phyloP scores from a whole-genome alignment of 2,797 vertebrate species.

The Platalea minor region DNA sequence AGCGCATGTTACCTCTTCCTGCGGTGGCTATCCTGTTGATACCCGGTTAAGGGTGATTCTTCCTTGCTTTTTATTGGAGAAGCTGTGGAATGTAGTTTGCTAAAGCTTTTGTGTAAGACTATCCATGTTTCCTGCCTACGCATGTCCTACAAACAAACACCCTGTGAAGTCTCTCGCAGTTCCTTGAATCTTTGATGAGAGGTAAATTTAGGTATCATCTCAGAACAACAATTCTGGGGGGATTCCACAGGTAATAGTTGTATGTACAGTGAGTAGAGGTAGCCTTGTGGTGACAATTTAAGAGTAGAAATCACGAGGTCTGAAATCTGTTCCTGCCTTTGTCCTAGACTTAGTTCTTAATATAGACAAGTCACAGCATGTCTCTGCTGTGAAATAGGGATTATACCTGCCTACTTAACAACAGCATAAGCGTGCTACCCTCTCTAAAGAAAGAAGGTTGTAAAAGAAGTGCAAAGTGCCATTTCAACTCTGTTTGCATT shows the following conservation, averaged over 20 bases:
- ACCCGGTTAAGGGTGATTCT: not conserved
- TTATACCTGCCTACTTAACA: not conserved
- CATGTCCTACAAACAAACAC: not conserved
- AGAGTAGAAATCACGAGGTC: not conserved
- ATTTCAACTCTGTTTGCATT: not conserved
- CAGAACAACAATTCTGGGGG: not conserved
- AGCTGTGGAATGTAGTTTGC: not conserved
- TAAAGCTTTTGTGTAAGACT: not conserved
- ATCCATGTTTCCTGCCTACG: not conserved
- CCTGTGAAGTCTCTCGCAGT: not conserved
- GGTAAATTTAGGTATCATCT: not conserved
- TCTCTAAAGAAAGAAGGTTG: not conserved
- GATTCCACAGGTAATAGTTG: not conserved
- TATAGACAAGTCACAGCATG: not conserved
- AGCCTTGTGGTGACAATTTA: not conserved
- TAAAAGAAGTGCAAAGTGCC: not conserved
- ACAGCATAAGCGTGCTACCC: not conserved
- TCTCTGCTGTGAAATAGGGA: not conserved
- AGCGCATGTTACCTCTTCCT: not conserved
- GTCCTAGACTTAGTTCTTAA: not conserved
- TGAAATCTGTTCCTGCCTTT: not conserved
- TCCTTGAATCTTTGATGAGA: not conserved
- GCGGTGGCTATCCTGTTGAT: not conserved
- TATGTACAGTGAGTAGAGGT: not conserved
- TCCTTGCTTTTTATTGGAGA: not conserved